Base-by-base conservation (phyloP, 30 jellyfish, hydroid and myxozoan species). In the Rhopilema esculentum region DNA sequence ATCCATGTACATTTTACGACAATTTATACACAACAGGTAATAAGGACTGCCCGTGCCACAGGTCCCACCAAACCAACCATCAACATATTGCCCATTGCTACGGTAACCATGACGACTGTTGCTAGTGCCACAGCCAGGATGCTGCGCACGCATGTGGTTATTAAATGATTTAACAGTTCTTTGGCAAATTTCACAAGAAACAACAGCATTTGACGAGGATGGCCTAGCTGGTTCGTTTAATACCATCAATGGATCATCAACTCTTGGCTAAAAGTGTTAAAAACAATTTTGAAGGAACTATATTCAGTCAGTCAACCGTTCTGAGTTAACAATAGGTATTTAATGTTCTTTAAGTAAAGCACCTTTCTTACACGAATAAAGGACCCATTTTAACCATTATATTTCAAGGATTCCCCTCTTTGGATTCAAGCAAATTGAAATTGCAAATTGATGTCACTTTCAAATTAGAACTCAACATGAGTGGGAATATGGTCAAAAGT, bases 11-110 rank as follows among this genome's bases (percentile, higher is more conserved):
- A 79, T 68, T 27, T 71, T 31, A 21, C 92, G 96, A 83, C 98
- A 93, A 6, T 77, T 81, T 74, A 65, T 90, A 75, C 98, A 93
- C 57, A 93, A 75, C 16, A 93, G 89, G 78, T 93, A 93, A 77
- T 93, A 93, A n/a, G 98, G 96, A 57, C 91, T 82, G 23, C 98
- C 98, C 12, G 97, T 88, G 68, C 98, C 98, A 72, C 98, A 93
- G 0, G 84, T 68, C 27, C 98, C 98, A 17, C 96, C 96, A 85
- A 93, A 93, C 97, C 97, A 93, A 4, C 98, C 96, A 27, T 89
- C 96, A 20, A 89, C 83, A 66, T 93, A 93, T 40, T 49, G 75
- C 57, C 98, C 98, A 75, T 83, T 88, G 69, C 98, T 93, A 50
- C 98, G 95, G 88, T 93, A 93, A 0, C 97, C 98, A 88, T 88